These are phyloP conservation scores for Lutjanus campechanus DNA, from an alignment of 2,797 vertebrate species.

Conservation along the genomic window DNA sequence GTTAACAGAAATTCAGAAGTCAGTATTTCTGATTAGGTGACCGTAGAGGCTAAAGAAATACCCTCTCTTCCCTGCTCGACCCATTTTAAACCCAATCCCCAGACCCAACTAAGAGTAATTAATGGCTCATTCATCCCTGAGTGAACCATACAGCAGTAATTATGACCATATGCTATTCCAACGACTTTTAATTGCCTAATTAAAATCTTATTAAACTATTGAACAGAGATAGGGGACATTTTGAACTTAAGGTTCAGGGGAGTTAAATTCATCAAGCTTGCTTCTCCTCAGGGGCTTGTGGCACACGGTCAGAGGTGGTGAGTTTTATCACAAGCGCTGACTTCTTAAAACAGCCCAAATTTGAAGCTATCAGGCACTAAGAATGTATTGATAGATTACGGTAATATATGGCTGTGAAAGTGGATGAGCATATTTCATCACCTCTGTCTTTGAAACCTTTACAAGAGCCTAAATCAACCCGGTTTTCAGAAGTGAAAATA, in stretches of 20 bases:
- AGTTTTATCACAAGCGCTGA: slow-evolving; percentile 66
- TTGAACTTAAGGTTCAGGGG: slow-evolving; percentile 75
- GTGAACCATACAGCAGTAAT: slow-evolving; percentile 82
- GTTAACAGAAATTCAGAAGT: slow-evolving; percentile 51
- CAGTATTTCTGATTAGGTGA: slow-evolving; percentile 59
- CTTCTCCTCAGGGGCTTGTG: slow-evolving; percentile 63
- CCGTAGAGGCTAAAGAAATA: slow-evolving; percentile 49
- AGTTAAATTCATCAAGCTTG: slow-evolving; percentile 76
- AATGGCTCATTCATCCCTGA: slow-evolving; percentile 81
- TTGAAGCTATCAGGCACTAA: slow-evolving; percentile 60
- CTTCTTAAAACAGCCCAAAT: slow-evolving; percentile 63
- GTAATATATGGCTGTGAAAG: slow-evolving; percentile 78
- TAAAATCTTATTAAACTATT: slow-evolving; percentile 86
- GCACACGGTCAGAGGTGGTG: slow-evolving; percentile 66
- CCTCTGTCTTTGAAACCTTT: slow-evolving; percentile 67
- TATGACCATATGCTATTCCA: slow-evolving; percentile 85
- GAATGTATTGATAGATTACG: slow-evolving; percentile 67
- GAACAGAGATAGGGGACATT: slow-evolving; percentile 81
- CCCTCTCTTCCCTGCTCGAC: slow-evolving; percentile 38
- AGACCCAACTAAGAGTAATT: slow-evolving; percentile 83
- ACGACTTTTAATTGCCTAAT: slow-evolving; percentile 87
- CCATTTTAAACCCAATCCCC: slow-evolving; percentile 74
- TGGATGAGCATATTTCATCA: slow-evolving; percentile 74
- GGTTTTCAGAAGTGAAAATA: slow-evolving; percentile 78
- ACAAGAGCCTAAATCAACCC: slow-evolving; percentile 71